Base-by-base conservation (phyloP, 92 coral and sea anemone species). In the Parazoanthus swiftii region DNA sequence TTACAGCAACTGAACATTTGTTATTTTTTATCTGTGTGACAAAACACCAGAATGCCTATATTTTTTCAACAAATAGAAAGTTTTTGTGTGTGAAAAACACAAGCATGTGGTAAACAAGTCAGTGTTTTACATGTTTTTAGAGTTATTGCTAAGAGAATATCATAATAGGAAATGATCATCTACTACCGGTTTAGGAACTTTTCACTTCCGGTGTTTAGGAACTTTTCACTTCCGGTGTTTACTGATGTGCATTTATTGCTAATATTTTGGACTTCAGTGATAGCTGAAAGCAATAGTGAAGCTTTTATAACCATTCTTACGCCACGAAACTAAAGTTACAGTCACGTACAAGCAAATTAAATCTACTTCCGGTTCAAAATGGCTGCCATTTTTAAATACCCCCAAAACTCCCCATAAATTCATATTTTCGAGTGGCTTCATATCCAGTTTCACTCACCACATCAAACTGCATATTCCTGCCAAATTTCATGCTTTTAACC, bases 361-460 rank as follows among this genome's bases (percentile, higher is more conserved):
- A 0, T 39, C 42, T 39, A 77, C 81, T 77, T 77, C 81, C 51
- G 81, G 66, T 78, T 44, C 63, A 77, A 77, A 77, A 77, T 43
- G 81, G 81, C 81, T 4, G 65, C 81, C 59, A 77, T 77, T 77
- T 77, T 77, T 42, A 77, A 77, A 43, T 77, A 77, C 81, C 35
- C 74, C 14, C 35, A 77, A 0, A 42, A 15, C 58, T 76, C 58
- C 33, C 80, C 80, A 76, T 76, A 76, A 43, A 76, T 0, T 39
- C 11, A 78, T 38, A 43, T 78, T 78, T 78, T 36, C 15, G 38
- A 78, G 81, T 78, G 65, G 66, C 81, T 78, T 38, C 58, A 78
- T 43, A 78, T 78, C 65, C 33, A 78, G 65, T 78, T 43, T 78
- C 15, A 44, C 8, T 78, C n/a, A 44, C 48, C 79, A 50, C 81